A percentile compares a stretch with the other conserved stretches of the same genome.
Evolutionary conservation across 2,888 invertebrate genomes (phyloP).

Genomic region (Caenorhabditis macrosperma): DNA sequence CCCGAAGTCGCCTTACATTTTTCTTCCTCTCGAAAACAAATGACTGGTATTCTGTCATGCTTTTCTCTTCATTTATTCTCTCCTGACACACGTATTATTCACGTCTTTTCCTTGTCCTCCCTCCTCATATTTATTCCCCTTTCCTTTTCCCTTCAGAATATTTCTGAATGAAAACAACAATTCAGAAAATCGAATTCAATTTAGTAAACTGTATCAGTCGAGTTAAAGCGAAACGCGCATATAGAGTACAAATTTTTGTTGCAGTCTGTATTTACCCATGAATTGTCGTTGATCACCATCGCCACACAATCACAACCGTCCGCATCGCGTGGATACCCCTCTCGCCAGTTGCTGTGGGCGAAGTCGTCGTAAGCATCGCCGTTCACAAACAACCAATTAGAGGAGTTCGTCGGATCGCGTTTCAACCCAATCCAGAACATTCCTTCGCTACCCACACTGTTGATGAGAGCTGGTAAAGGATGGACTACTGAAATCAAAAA

Average conservation of each 20-base stretch:
- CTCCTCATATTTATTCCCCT: not conserved
- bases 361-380: slow-evolving; percentile 21
- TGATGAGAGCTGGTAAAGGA: slow-evolving; percentile 15
- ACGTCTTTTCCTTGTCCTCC: slow-evolving; percentile 7
- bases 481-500: no score
- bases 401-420: slow-evolving; percentile 25
- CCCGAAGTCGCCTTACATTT: no score
- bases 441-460: slow-evolving; percentile 8
- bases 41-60: slow-evolving; percentile 53
- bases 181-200: not conserved
- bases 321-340: slow-evolving; percentile 45
- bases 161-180: slow-evolving; percentile 11
- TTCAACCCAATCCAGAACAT: slow-evolving; percentile 54
- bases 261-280: slow-evolving; percentile 57
- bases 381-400: slow-evolving; percentile 48
- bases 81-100: slow-evolving; percentile 7
- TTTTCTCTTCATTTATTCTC: slow-evolving; percentile 3
- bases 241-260: slow-evolving; percentile 41
- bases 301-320: slow-evolving; percentile 60
- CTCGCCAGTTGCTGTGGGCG: slow-evolving; percentile 4
- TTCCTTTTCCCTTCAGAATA: not conserved
- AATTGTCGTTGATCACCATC: slow-evolving; percentile 27
- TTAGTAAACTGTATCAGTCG: slow-evolving; percentile 13
- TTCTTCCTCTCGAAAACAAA: slow-evolving; percentile 31
- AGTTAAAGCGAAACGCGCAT: slow-evolving; percentile 32